These are phyloP conservation scores for Axinella damicornis DNA, from an alignment of 37 sponge, comb jelly and placozoan genomes.

Conservation along the genomic window DNA sequence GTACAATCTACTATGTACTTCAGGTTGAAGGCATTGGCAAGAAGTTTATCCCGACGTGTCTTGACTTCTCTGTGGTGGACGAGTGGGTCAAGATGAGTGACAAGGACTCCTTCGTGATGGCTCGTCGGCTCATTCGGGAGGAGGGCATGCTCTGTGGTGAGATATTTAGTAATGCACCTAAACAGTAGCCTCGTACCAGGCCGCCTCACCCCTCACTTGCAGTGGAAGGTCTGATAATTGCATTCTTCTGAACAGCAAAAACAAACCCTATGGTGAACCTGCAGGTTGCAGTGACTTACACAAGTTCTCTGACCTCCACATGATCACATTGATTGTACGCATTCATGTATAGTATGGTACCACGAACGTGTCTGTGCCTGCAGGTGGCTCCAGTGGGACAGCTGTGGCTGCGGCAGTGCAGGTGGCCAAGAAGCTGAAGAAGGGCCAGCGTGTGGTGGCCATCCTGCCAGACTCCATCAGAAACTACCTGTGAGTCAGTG, in stretches of 20 bases:
- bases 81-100: slow-evolving; percentile 91
- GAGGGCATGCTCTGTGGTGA: slow-evolving; percentile 96
- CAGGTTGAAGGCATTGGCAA: slow-evolving; percentile 97
- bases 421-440: slow-evolving; percentile 79
- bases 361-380: too few relatives aligned
- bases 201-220: too few relatives aligned
- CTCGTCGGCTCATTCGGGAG: slow-evolving; percentile 83
- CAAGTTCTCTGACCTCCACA: too few relatives aligned
- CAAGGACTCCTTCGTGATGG: slow-evolving; percentile 79
- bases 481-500: slow-evolving; percentile 89
- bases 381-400: slow-evolving; percentile 89
- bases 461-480: slow-evolving; percentile 98
- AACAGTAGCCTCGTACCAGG: too few relatives aligned
- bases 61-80: slow-evolving; percentile 87
- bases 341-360: too few relatives aligned
- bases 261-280: too few relatives aligned
- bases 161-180: too few relatives aligned
- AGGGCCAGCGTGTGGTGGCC: slow-evolving; percentile 91
- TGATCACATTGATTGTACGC: too few relatives aligned
- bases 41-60: slow-evolving; percentile 94
- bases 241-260: too few relatives aligned
- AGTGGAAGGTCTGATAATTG: too few relatives aligned
- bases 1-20: too few relatives aligned
- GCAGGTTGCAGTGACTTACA: too few relatives aligned
- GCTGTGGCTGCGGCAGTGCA: slow-evolving; percentile 82